Conservation (phyloP, 1,140 invertebrate genomes). For the Cyrtorhinus lividipennis region DNA sequence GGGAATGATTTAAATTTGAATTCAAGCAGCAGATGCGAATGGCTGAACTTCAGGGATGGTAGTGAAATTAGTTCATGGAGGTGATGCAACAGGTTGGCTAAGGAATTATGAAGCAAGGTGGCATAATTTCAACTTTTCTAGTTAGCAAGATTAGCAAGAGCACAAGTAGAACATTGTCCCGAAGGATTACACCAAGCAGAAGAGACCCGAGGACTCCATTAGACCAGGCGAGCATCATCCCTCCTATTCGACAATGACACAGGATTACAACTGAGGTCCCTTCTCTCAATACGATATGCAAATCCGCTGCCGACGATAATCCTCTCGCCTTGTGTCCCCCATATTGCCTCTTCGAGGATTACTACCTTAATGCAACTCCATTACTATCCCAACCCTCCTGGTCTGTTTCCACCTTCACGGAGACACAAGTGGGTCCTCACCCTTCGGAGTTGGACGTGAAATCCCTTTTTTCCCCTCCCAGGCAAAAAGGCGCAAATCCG, state of each 20-base stretch:
- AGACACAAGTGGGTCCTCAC: background rate
- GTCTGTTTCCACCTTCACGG: background rate
- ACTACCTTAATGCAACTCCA: slow-evolving; percentile 8
- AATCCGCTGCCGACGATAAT: slow-evolving; percentile 4
- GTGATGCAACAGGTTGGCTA: background rate
- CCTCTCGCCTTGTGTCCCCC: background rate
- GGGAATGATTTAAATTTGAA: too few species aligned
- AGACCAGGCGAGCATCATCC: background rate
- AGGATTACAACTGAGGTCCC: slow-evolving; percentile 8
- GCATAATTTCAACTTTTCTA: background rate
- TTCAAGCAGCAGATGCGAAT: too few species aligned
- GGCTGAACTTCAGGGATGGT: too few species aligned
- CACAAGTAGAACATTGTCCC: background rate
- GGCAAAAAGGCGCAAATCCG: background rate
- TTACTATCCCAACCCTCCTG: background rate
- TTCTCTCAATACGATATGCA: slow-evolving; percentile 9
- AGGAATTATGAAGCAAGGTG: background rate
- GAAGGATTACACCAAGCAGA: background rate
- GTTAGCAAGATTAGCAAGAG: background rate
- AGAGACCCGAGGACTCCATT: background rate
- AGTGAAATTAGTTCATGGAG: too few species aligned
- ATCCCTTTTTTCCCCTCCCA: background rate
- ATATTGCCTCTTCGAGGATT: slow-evolving; percentile 2
- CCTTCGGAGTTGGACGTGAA: background rate
- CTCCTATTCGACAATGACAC: slow-evolving; percentile 8